These are phyloP conservation scores for Venturia canescens DNA, from an alignment of 1,140 invertebrate species.

Conservation along the genomic window DNA sequence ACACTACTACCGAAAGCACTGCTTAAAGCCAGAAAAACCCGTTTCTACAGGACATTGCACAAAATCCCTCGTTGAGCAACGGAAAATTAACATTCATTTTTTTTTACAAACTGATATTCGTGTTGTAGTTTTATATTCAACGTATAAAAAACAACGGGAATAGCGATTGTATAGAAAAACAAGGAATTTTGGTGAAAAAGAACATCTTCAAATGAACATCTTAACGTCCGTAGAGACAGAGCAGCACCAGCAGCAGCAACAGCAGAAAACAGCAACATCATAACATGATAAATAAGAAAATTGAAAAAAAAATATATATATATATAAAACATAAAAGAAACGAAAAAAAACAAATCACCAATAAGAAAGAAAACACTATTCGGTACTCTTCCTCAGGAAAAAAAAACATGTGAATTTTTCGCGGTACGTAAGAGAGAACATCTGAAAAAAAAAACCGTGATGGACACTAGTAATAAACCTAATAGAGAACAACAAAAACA, in stretches of 20 bases:
- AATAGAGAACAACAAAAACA: background rate
- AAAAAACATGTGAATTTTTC: slow-evolving; percentile 60
- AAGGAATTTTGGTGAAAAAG: background rate
- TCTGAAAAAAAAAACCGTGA: slow-evolving; percentile 10
- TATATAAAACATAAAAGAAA: slow-evolving; percentile 62
- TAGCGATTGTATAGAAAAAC: no score
- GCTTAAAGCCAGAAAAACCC: slow-evolving; percentile 69
- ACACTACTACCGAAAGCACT: slow-evolving; percentile 78
- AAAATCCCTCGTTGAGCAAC: slow-evolving; percentile 61
- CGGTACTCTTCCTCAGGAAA: slow-evolving; percentile 65
- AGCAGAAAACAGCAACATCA: slow-evolving; percentile 57
- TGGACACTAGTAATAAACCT: background rate
- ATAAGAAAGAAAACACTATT: slow-evolving; percentile 59
- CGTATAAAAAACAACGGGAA: background rate
- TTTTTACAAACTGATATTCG: background rate
- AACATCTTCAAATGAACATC: slow-evolving; percentile 50
- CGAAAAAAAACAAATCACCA: slow-evolving; percentile 56
- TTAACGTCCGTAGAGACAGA: slow-evolving; percentile 40
- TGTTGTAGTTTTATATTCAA: background rate
- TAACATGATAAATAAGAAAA: slow-evolving; percentile 69
- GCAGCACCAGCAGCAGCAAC: slow-evolving; percentile 55
- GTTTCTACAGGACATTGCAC: slow-evolving; percentile 50
- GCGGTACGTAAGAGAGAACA: slow-evolving; percentile 55
- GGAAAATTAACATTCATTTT: slow-evolving; percentile 46
- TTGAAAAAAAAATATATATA: slow-evolving; percentile 62